phyloP scores from a whole-genome alignment of 2,113 vertebrate species.

The Odontophorus gujanensis region DNA sequence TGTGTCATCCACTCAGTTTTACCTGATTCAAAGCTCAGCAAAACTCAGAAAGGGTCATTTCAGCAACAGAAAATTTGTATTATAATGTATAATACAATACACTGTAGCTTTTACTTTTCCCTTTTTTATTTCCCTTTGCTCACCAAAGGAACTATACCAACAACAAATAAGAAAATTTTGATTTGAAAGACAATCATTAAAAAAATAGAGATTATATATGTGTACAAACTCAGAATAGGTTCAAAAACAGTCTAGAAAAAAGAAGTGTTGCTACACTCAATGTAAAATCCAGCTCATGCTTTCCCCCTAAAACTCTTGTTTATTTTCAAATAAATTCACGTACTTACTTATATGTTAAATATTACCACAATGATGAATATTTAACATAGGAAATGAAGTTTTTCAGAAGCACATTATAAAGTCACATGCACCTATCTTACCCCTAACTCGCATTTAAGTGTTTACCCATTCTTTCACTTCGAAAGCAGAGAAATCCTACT shows the following conservation, averaged over 20 bases:
- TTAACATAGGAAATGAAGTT: too few relatives aligned
- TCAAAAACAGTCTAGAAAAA: not conserved
- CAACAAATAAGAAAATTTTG: not conserved
- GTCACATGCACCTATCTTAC: not conserved
- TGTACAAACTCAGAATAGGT: not conserved
- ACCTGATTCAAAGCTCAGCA: not conserved
- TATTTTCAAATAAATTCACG: not conserved
- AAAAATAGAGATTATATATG: not conserved
- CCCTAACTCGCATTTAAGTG: not conserved
- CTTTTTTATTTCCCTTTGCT: not conserved
- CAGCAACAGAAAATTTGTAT: not conserved
- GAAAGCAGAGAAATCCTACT: not conserved
- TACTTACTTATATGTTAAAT: not conserved
- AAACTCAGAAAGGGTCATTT: not conserved
- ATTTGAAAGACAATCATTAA: not conserved
- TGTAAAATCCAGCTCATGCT: not conserved
- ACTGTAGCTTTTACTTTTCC: not conserved
- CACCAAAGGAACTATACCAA: not conserved
- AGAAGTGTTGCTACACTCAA: not conserved
- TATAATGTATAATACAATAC: too few relatives aligned
- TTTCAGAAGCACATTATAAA: not conserved
- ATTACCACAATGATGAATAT: too few relatives aligned
- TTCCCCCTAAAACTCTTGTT: not conserved
- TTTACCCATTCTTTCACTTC: not conserved
- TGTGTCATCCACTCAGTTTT: not conserved